These are phyloP conservation scores for Tenthredo livida DNA, from an alignment of 2,888 invertebrate genomes.

Conservation along the genomic window DNA sequence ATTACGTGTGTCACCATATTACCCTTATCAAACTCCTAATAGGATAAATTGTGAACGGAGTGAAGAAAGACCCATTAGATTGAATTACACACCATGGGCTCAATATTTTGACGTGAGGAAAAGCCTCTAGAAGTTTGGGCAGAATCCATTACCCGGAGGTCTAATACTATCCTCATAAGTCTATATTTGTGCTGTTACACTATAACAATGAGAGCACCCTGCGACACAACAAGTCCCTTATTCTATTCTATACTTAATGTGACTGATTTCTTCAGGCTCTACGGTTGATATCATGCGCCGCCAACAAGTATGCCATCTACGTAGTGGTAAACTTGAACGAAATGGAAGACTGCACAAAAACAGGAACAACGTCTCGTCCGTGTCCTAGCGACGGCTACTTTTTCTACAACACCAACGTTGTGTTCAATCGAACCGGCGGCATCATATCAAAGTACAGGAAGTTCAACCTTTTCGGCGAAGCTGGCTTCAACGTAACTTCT, in stretches of 20 bases:
- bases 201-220: no score
- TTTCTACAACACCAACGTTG: constrained; percentile 89
- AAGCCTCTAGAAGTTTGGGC: no score
- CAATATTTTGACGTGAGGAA: no score
- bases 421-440: constrained; percentile 85
- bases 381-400: constrained; percentile 80
- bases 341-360: constrained; percentile 79
- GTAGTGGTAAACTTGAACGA: constrained; percentile 87
- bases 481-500: constrained; percentile 78
- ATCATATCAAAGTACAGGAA: constrained; percentile 84
- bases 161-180: no score
- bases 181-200: no score
- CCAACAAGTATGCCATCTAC: constrained; percentile 81
- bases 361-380: constrained; percentile 72
- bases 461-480: constrained; percentile 78
- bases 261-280: constrained; percentile 78
- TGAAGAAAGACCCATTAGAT: no score
- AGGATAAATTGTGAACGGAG: no score
- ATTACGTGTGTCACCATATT: no score
- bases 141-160: no score
- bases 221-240: not conserved
- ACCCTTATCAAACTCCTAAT: no score
- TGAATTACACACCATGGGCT: no score
- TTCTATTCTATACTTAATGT: not conserved
- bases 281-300: constrained; percentile 82